Percentiles rank a stretch among this genome's conserved stretches.
These are phyloP conservation scores for Pelusios castaneus DNA, from an alignment of 2,113 vertebrate species.

Conservation along the genomic window DNA sequence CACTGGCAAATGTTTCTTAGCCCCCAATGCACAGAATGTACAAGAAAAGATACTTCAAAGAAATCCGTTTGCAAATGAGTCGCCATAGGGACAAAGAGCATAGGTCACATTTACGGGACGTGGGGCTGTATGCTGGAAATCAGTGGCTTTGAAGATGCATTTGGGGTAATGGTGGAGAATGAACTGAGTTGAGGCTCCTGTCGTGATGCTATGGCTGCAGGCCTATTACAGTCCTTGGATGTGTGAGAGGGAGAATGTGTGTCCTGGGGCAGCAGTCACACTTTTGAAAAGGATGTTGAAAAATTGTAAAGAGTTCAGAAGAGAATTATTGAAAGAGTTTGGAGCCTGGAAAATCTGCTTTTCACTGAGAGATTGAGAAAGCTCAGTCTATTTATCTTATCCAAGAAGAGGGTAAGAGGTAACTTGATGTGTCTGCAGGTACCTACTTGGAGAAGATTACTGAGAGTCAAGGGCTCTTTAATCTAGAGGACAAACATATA, in stretches of 20 bases:
- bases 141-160: background rate
- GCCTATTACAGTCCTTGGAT: background rate
- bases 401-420: background rate
- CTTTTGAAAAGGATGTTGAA: background rate
- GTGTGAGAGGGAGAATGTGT: background rate
- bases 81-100: background rate
- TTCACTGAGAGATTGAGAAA: background rate
- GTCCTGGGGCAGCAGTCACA: background rate
- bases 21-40: background rate
- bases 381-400: background rate
- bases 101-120: background rate
- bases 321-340: background rate
- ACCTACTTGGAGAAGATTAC: background rate
- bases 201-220: background rate
- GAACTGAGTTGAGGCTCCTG: background rate
- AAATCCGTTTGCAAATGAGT: background rate
- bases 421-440: background rate
- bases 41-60: background rate
- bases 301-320: background rate
- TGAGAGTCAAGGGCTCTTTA: accelerated
- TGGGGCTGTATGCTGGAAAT: background rate
- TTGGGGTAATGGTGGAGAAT: background rate
- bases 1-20: background rate
- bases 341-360: background rate
- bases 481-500: background rate